Base-by-base conservation (phyloP, 2,113 vertebrate genomes). In the Lathamus discolor region DNA sequence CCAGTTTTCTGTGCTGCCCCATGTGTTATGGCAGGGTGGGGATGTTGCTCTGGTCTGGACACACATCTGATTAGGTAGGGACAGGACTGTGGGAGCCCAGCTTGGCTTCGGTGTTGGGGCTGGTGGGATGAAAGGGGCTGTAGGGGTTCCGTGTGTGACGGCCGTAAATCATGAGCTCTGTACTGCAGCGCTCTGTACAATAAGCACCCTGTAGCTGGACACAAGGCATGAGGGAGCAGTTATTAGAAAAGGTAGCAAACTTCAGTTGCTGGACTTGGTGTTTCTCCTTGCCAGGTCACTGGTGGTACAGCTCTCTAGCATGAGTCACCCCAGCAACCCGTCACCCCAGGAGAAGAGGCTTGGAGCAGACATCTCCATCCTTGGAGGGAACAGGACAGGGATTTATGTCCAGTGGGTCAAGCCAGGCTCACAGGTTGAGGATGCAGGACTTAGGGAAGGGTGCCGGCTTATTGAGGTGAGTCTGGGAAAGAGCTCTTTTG, bases 351-450 rank as follows among this genome's bases (percentile, higher is more conserved):
- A 97, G 59, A 98, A 90, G 87, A 97, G 98, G 20, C 96, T 98
- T 0, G 98, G 98, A 3, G 96, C 98, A 44, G 98, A 98, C 44
- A 97, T 99, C 75, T 97, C 98, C 1, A 97, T 98, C 67, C 84
- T 98, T 10, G 99, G 98, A 55, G 99, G 99, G 64, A 99, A 98
- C 97, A 97, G 51, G 79, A 98, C 98, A 0, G 99, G 98, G 79
- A 97, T 99, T 44, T 98, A 98, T 20, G 97, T 99, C 55, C 98
- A 98, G 59, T 98, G 98, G 46, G 99, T 99, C 91, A 98, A 96
- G 81, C 94, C 98, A 5, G 98, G 98, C n/a, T 99, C 99, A 2
- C 94, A 19, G 5, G 98, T 98, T 0, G 98, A 99, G 80, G 97
- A 86, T 12, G 97, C 84, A 27, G 99, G 99, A 31, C 97, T 98